These are phyloP conservation scores for Cryptophagus acutangulus DNA, from an alignment of 2,888 invertebrate species.

Conservation along the genomic window DNA sequence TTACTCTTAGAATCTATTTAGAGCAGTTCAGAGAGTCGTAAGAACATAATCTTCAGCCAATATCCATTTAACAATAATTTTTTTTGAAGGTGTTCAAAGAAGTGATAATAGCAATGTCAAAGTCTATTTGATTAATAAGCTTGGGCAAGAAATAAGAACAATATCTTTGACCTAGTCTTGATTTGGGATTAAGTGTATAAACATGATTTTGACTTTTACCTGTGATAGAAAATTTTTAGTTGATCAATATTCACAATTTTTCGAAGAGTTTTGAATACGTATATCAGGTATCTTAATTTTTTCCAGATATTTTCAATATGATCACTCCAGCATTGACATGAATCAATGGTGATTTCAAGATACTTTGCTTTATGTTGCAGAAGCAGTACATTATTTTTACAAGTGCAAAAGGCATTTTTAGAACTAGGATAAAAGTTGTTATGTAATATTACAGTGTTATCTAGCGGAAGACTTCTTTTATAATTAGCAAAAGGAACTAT, in stretches of 20 bases:
- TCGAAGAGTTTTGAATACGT: neutral
- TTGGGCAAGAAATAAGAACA: neutral
- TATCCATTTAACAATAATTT: too few species aligned
- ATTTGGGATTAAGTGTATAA: neutral
- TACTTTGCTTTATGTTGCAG: neutral
- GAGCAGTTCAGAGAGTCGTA: too few species aligned
- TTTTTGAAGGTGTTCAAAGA: too few species aligned
- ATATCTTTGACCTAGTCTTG: neutral
- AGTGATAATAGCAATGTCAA: too few species aligned
- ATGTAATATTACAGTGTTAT: neutral
- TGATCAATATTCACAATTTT: neutral
- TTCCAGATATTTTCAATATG: neutral
- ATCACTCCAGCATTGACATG: neutral
- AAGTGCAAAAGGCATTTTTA: neutral
- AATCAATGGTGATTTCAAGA: neutral
- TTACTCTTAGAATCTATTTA: too few species aligned
- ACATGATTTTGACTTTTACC: neutral
- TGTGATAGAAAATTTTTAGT: neutral
- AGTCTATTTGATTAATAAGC: neutral
- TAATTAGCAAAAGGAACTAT: neutral
- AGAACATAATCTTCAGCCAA: too few species aligned
- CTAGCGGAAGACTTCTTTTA: neutral
- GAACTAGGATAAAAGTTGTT: neutral
- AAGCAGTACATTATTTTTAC: neutral
- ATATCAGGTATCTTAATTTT: neutral